phyloP scores from a whole-genome alignment of 2,797 vertebrate genomes.

The Tarsius wallacei region DNA sequence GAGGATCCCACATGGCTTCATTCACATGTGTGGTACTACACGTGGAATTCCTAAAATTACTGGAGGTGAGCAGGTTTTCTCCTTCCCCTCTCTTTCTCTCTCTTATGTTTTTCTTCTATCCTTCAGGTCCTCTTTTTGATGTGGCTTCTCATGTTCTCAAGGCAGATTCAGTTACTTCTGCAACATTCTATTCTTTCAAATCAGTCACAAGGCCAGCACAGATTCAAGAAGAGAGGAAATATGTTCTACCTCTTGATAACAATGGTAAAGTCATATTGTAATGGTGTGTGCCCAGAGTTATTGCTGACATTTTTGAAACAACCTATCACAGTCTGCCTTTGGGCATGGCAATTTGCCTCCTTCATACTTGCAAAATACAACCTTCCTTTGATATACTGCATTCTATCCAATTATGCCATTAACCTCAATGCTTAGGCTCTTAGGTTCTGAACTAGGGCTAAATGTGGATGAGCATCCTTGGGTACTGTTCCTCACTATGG shows the following conservation, averaged over 20 bases:
- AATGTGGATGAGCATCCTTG: background rate
- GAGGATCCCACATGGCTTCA: background rate
- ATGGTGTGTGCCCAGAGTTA: background rate
- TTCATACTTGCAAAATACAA: background rate
- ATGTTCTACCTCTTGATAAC: background rate
- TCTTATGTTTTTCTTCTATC: background rate
- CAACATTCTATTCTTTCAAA: background rate
- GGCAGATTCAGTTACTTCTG: background rate
- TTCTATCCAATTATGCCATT: background rate
- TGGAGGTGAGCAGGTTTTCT: background rate
- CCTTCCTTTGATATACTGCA: background rate
- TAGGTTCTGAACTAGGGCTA: background rate
- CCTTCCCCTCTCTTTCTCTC: background rate
- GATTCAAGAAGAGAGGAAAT: background rate
- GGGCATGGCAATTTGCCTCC: background rate
- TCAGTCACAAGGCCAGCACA: background rate
- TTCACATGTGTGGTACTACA: accelerated
- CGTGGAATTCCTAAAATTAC: background rate
- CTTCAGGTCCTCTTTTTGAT: background rate
- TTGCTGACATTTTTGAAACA: background rate
- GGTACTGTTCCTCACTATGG: background rate
- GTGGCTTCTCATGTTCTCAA: background rate
- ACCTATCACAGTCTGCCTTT: background rate
- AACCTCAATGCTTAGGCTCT: background rate
- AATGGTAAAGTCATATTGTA: background rate